Base-by-base conservation (phyloP, 2,888 invertebrate species). In the Caenorhabditis sp. region DNA sequence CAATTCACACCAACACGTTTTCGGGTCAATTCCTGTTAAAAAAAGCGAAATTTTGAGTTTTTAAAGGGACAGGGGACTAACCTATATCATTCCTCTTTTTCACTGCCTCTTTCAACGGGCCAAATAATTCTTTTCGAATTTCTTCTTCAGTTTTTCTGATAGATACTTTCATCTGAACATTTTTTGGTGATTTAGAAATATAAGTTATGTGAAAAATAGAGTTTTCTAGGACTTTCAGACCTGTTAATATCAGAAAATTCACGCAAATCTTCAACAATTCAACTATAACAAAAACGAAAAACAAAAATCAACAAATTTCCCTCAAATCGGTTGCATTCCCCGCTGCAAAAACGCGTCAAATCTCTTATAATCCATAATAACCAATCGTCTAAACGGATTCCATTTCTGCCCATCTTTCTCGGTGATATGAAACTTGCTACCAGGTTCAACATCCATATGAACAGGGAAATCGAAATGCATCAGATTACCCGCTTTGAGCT, bases 391-490 rank as follows among this genome's bases (percentile, higher is more conserved):
- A 70, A 76, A 84, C 12, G 85, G 83, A 8, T 72, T 76, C 61
- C 74, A 83, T 24, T 77, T 80, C 51, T 81, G 76, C 43, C 83
- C 83, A 58, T 79, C 77, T 27, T 83, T 78, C n/a, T 78, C 77
- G 14, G 65, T 68, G 19, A 70, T 69, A 60, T 83, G 81, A 65
- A 86, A 85, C 59, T 85, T 84, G 71, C 84, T 85, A 27, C 78
- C 79, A 12, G 79, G 78, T 58, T 86, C 85, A 8, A 85, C 82
- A 61, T 86, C 86, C 55, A 72, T 78, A 50, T 84, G 81, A 17
- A 86, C 85, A 19, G 81, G 81, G 50, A 79, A 85, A 65, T 86
- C 84, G 70, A 84, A 86, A 67, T 78, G 80, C 14, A 59, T 21
- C 31, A 65, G 69, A 1, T 54, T 67, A 21, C 79, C 77, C 50